Evolutionary conservation across 2,113 vertebrate genomes (phyloP).

Genomic region (Prolemur simus): DNA sequence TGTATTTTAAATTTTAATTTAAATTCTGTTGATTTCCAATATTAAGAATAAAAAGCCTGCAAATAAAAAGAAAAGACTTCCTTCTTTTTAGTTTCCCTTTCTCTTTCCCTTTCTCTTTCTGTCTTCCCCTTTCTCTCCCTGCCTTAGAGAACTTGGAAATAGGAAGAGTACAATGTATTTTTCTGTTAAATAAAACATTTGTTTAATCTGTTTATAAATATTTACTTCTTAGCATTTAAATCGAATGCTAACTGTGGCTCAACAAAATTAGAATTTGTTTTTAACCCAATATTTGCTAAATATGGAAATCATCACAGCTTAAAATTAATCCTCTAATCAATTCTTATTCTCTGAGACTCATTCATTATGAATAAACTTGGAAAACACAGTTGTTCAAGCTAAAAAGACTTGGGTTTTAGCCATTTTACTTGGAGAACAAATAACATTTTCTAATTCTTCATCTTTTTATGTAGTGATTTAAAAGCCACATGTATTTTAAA

Average conservation of each 20-base stretch:
- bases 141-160: background rate
- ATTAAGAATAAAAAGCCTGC: background rate
- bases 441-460: conserved; percentile 1
- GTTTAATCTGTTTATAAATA: conserved; percentile 39
- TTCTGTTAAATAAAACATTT: conserved; percentile 50
- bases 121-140: background rate
- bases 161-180: background rate
- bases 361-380: conserved; percentile 44
- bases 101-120: background rate
- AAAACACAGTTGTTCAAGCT: conserved; percentile 25
- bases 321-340: conserved; percentile 52
- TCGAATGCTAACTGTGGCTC: conserved; percentile 4
- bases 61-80: background rate
- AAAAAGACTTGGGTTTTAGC: background rate
- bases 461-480: conserved; percentile 34
- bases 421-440: conserved; percentile 38
- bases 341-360: conserved; percentile 55
- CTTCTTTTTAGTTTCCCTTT: background rate
- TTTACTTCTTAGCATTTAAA: conserved; percentile 47
- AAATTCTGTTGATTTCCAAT: background rate
- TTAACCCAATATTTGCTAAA: conserved; percentile 40
- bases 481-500: conserved; percentile 28
- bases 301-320: conserved; percentile 41
- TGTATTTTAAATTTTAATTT: background rate
- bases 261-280: conserved; percentile 55